These are phyloP conservation scores for Oscheius sp. DNA, from an alignment of 2,888 invertebrate genomes.

Conservation along the genomic window DNA sequence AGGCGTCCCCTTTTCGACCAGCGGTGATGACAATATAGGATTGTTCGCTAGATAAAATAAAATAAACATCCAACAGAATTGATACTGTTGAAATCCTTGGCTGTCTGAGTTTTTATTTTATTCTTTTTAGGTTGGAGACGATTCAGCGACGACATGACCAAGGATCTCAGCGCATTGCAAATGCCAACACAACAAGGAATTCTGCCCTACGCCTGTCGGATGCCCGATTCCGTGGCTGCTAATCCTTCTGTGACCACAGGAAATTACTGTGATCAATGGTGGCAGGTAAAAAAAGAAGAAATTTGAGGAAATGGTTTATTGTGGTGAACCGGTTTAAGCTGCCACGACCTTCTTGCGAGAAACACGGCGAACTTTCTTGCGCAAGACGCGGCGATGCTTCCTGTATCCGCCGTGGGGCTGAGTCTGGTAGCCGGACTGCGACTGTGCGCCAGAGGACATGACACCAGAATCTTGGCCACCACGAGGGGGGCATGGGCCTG, in stretches of 20 bases:
- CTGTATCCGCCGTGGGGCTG: slow-evolving; percentile 1
- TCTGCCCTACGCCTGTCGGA: slow-evolving; percentile 33
- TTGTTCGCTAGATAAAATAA: slow-evolving; percentile 28
- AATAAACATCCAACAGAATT: slow-evolving; percentile 15
- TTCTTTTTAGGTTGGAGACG: slow-evolving; percentile 35
- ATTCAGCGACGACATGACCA: slow-evolving; percentile 21
- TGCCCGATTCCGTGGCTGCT: not conserved
- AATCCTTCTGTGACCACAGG: not conserved
- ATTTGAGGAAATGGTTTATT: not conserved
- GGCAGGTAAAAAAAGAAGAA: slow-evolving; percentile 25
- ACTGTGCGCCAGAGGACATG: not conserved
- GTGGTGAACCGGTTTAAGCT: not conserved
- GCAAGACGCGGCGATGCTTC: slow-evolving; percentile 12
- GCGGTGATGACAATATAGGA: slow-evolving; percentile 31
- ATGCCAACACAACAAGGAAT: slow-evolving; percentile 33
- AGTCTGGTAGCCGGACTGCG: not conserved
- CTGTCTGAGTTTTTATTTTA: slow-evolving; percentile 34
- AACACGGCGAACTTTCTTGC: slow-evolving; percentile 25
- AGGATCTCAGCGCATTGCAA: not conserved
- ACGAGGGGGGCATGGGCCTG: not conserved
- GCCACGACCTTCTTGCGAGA: slow-evolving; percentile 21
- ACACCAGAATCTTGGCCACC: not conserved
- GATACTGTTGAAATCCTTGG: slow-evolving; percentile 35
- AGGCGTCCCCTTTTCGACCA: not conserved
- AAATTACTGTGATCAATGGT: slow-evolving; percentile 33